These are phyloP conservation scores for Antennarius striatus DNA, from an alignment of 2,113 vertebrate genomes.

Conservation along the genomic window DNA sequence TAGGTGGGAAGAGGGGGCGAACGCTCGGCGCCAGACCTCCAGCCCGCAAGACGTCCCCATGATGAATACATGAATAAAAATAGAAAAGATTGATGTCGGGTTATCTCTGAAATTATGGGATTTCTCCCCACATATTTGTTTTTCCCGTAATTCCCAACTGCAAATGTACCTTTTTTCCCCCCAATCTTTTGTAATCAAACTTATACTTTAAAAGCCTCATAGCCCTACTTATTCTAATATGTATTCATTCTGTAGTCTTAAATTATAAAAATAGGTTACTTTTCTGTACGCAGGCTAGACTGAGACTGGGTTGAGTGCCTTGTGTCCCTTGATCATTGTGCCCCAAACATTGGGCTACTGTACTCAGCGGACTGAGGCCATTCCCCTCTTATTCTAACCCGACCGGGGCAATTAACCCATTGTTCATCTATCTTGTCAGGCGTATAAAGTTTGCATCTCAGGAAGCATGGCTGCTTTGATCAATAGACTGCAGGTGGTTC, in stretches of 20 bases:
- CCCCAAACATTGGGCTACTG: constrained; percentile 20
- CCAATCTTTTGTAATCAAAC: neutral
- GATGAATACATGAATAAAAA: constrained; percentile 82
- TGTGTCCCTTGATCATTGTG: neutral
- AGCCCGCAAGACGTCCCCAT: constrained; percentile 63
- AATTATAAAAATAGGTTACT: too few relatives aligned
- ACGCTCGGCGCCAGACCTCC: constrained; percentile 81
- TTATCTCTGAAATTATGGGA: constrained; percentile 66
- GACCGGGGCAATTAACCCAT: constrained; percentile 40
- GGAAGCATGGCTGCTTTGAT: constrained; percentile 43
- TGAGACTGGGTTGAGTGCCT: neutral
- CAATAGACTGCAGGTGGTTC: constrained; percentile 31
- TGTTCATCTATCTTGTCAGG: constrained; percentile 33
- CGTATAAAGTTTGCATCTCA: constrained; percentile 29
- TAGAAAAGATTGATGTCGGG: constrained; percentile 64
- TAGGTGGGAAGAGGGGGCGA: constrained; percentile 77
- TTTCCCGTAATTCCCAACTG: neutral
- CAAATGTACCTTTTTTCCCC: neutral
- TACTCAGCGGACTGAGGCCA: neutral
- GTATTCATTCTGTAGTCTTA: too few relatives aligned
- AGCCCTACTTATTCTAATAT: too few relatives aligned
- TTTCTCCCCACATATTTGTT: constrained; percentile 29
- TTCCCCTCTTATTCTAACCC: constrained; percentile 14
- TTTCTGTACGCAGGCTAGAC: neutral
- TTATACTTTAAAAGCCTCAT: neutral